These are phyloP conservation scores for Acleris cristana DNA, from an alignment of 2,888 invertebrate species.

Conservation along the genomic window DNA sequence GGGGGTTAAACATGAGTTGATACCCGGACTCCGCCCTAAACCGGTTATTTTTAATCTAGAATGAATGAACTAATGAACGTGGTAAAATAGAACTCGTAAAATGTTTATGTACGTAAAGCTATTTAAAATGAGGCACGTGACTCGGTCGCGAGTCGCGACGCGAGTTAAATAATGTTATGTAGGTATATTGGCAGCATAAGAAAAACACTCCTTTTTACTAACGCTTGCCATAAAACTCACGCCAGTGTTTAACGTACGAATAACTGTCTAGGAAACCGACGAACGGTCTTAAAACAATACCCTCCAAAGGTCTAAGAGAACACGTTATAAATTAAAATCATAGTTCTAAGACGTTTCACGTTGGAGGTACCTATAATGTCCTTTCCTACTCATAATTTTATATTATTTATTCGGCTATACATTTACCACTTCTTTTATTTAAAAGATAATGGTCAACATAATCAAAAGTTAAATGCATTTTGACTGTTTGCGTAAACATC, in stretches of 20 bases:
- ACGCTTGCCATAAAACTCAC: constrained; percentile 7
- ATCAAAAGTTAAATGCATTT: too few species aligned
- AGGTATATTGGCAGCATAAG: background rate
- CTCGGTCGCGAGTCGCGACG: background rate
- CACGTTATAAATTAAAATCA: background rate
- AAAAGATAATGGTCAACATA: too few species aligned
- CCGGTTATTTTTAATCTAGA: too few species aligned
- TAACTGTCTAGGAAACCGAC: background rate
- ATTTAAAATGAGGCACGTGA: background rate
- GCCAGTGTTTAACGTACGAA: background rate
- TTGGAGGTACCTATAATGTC: too few species aligned
- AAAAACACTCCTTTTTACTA: background rate
- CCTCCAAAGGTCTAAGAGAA: background rate
- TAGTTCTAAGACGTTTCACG: background rate
- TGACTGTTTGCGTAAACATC: too few species aligned
- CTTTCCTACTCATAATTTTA: too few species aligned
- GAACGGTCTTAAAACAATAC: constrained; percentile 10
- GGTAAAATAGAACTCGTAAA: background rate
- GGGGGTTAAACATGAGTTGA: too few species aligned
- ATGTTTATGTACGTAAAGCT: background rate
- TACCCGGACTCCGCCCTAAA: too few species aligned
- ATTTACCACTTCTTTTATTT: too few species aligned
- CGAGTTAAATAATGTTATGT: too few species aligned
- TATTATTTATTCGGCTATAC: too few species aligned
- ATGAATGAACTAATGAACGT: too few species aligned